Evolutionary conservation across 2,113 vertebrate genomes (phyloP), one percentile per base, ranked within the genome.

Genomic region (Microcebus murinus): DNA sequence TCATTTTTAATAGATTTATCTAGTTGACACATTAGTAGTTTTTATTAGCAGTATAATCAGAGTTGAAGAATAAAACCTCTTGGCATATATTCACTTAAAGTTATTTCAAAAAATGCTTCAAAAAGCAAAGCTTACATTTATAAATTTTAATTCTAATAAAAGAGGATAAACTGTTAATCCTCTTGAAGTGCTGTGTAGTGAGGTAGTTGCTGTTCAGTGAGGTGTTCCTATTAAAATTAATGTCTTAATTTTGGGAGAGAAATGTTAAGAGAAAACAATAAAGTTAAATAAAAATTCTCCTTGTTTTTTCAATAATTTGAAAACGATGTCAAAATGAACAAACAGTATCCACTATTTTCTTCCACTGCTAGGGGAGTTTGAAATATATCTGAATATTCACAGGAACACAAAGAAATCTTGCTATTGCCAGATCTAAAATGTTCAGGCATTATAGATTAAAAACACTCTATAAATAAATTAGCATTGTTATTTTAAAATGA

Each of bases 101-200:
- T 68, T 1, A 77, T 82, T 94, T 94, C 13, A 97, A 74, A 31
- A 90, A 89, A 71, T 65, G 27, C 42, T 73, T 55, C 21, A 73
- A 89, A 90, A 94, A 31, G n/a, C 36, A 73, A 92, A 87, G 5
- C 18, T 93, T 96, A 50, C 11, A 61, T 83, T 79, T 86, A 67
- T 52, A 92, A 95, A 50, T 59, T 42, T 31, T 39, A 76, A 77
- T 90, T 18, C 14, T 85, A 65, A 89, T 83, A 67, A 76, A 79
- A 77, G 15, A 82, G 29, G 31, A 91, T 70, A 29, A 82, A 6
- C 3, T 39, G 3, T 61, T 68, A 36, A 73, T 73, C 3, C 70
- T 86, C 8, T 73, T 87, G 29, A 80, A 71, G 87, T 80, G 42
- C 6, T 86, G 4, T 73, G 57, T 57, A 18, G 3, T 63, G 18